A percentile compares a stretch with the other conserved stretches of the same genome.
Evolutionary conservation across 2,888 invertebrate species (phyloP).

Genomic region (Netelia inedita): DNA sequence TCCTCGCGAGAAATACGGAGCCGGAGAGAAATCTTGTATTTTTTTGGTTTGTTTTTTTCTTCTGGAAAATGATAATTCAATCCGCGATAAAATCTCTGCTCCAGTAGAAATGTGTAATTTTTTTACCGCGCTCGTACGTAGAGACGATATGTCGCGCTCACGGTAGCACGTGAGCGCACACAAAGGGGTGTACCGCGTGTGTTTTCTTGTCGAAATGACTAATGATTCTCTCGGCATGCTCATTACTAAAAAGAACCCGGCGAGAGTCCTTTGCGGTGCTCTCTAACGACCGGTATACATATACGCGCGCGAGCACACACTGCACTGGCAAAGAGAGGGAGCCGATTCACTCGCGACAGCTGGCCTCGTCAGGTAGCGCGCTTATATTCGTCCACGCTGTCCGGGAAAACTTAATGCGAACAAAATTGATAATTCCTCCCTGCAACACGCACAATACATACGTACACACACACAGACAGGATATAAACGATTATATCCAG

Average conservation of each 20-base stretch:
- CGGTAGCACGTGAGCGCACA: conserved; percentile 12
- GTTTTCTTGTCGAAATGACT: conserved; percentile 68
- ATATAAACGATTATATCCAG: conserved; percentile 78
- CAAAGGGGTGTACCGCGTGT: conserved; percentile 1
- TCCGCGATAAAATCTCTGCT: not conserved
- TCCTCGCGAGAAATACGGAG: conserved; percentile 73
- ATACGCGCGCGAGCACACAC: not conserved
- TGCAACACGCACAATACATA: conserved; percentile 11
- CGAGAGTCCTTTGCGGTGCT: conserved; percentile 55
- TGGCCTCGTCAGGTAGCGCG: conserved; percentile 74
- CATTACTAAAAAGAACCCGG: conserved; percentile 59
- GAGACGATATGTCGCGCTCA: not conserved
- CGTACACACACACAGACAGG: conserved; percentile 68
- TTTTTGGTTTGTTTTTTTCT: conserved; percentile 55
- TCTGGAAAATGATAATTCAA: conserved; percentile 25
- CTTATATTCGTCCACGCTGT: conserved; percentile 72
- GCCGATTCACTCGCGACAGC: conserved; percentile 64
- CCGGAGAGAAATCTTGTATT: conserved; percentile 66
- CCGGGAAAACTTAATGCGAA: conserved; percentile 77
- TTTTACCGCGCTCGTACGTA: not conserved
- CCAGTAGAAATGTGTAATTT: not conserved
- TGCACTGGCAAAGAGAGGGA: not conserved
- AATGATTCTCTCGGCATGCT: conserved; percentile 62
- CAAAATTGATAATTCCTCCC: conserved; percentile 80
- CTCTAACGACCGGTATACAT: conserved; percentile 62